Conservation (phyloP, 2,797 vertebrate genomes). For the Eulemur mongoz region DNA sequence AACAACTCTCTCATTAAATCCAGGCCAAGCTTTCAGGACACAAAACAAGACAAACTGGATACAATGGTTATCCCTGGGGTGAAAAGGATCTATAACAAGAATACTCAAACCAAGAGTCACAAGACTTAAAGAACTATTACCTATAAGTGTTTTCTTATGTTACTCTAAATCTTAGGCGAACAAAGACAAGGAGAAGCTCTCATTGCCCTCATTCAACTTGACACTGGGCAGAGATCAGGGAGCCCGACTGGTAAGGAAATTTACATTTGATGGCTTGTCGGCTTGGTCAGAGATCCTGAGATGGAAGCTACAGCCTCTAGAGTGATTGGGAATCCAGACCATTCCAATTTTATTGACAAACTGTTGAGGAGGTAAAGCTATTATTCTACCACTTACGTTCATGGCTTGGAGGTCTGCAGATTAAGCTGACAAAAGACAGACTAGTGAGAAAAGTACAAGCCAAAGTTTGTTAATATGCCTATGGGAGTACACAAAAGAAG, state of each 20-base stretch:
- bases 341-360: not conserved
- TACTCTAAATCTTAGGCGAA: not conserved
- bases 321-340: not conserved
- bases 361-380: not conserved
- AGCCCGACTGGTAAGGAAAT: not conserved
- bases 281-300: not conserved
- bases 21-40: not conserved
- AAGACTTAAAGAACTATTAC: not conserved
- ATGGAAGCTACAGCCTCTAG: not conserved
- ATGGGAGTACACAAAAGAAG: not conserved
- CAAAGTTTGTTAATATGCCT: not conserved
- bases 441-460: not conserved
- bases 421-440: not conserved
- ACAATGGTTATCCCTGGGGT: not conserved
- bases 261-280: not conserved
- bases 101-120: not conserved
- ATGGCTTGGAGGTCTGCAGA: not conserved
- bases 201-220: not conserved
- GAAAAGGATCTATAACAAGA: not conserved
- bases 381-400: not conserved
- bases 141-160: not conserved
- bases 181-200: not conserved
- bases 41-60: not conserved
- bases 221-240: not conserved
- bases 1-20: not conserved